Evolutionary conservation across 2,113 vertebrate genomes (phyloP), one percentile per base, ranked within the genome.

Genomic region (Catharus minimus): DNA sequence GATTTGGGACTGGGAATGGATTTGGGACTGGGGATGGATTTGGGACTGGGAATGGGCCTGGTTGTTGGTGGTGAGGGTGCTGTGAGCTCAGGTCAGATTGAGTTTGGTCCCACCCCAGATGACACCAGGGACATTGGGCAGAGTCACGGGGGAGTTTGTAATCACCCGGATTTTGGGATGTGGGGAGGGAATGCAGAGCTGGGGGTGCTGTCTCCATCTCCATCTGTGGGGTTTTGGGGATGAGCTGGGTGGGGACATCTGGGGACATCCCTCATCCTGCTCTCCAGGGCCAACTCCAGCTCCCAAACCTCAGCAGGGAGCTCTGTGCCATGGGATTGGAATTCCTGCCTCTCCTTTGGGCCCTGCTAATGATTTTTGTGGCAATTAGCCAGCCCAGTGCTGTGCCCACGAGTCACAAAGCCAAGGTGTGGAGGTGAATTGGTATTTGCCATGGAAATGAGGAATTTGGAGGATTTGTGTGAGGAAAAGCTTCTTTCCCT

Each of bases 11-110:
- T 21, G 18, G 46, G 44, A 66, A 18, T 53, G 49, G 8, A 16
- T 21, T 0, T 46, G 20, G 21, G 5, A 20, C 1, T 14, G 16
- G 46, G 43, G 47, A 24, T 53, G 49, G 15, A 0, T 21, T 0
- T n/a, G 28, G 36, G 13, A 10, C 0, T 8, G 15, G 17, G 24
- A 57, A 17, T 73, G 32, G 17, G 0, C 2, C 19, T 23, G 41
- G 38, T 9, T 43, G 46, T 7, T 7, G 4, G 22, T 1, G 7
- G 18, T 7, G 53, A 55, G 44, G 55, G 22, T 1, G 0, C 6
- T 8, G 6, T 0, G 1, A 65, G 22, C 39, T 14, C 68, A 10
- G n/a, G 22, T 28, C 1, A 0, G 28, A 13, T 0, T 1, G 6
- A 58, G 12, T 8, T 73, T 41, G 60, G 33, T 62, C 67, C 46